phyloP scores from a whole-genome alignment of 2,888 invertebrate species.

The Tipula unca region DNA sequence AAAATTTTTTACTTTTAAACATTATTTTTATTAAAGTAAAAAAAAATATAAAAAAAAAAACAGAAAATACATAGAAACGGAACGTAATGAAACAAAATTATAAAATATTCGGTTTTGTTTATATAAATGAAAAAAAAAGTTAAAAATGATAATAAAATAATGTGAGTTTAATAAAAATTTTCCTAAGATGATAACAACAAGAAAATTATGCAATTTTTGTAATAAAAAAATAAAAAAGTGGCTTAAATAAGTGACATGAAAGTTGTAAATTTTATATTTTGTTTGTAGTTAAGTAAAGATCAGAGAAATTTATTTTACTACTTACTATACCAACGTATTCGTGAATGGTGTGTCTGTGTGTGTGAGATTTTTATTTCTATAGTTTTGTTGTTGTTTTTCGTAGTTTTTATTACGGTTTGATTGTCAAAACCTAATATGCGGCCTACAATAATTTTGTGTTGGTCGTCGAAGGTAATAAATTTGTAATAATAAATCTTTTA shows the following conservation, averaged over 20 bases:
- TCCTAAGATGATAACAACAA: neutral
- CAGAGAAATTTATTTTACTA: conserved; percentile 1
- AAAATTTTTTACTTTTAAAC: neutral
- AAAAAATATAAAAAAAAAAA: neutral
- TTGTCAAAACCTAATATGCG: neutral
- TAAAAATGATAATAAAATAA: neutral
- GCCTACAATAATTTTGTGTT: neutral
- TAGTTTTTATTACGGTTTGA: neutral
- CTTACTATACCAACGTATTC: neutral
- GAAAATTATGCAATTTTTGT: neutral
- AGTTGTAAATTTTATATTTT: neutral
- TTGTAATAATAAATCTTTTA: neutral
- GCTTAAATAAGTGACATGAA: neutral
- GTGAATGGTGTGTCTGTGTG: conserved; percentile 10
- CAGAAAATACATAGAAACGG: neutral
- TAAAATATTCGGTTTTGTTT: neutral
- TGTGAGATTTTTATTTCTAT: neutral
- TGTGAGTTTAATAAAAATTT: neutral
- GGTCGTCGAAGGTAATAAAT: neutral
- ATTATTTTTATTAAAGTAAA: neutral
- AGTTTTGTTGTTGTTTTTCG: conserved; percentile 1
- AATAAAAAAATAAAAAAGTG: neutral
- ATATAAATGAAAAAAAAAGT: neutral
- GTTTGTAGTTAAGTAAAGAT: neutral
- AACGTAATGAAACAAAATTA: neutral